Base-by-base conservation (phyloP, 2,113 vertebrate species). In the Emydocephalus ijimae region DNA sequence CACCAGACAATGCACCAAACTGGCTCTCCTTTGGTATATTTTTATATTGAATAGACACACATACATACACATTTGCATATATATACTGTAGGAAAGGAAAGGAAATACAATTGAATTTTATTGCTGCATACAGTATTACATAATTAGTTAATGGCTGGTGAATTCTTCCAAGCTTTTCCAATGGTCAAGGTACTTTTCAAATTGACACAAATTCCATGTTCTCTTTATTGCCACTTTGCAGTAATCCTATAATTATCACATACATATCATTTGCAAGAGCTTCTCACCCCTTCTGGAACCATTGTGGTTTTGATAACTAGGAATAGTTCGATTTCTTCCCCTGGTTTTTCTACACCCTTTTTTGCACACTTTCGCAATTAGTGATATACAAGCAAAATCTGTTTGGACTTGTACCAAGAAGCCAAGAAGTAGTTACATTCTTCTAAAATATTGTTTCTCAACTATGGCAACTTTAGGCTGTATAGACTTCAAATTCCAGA, bases 171-270 rank as follows among this genome's bases (percentile, higher is more conserved):
- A 0, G 0, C 56, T 61, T 87, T 48, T 61, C 89, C 91, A 91
- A 89, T 45, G 88, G 50, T 50, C 0, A 10, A 45, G 87, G 4
- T 20, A 89, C 20, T 90, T 81, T 43, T 85, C 86, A 0, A 0
- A 61, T 29, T 14, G 57, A 89, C 23, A 48, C 26, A 85, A 1
- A 34, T 57, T 93, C 85, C 86, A 18, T 2, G 26, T 43, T 89
- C 86, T 88, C 23, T 45, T 24, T 0, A 0, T 87, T 0, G 0
- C 9, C 87, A 21, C 52, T 0, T 0, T 10, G 48, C 0, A 0
- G 55, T 4, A 85, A 87, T 89, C 9, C 7, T 0, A 0, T 54
- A 59, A 64, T 91, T 92, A 89, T 64, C 3, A 5, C 5, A 24
- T 20, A 26, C 21, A 7, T 88, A 0, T 24, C 12, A 87, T 50